These are phyloP conservation scores for Eptesicus fuscus DNA, from an alignment of 2,113 vertebrate genomes.

Conservation along the genomic window DNA sequence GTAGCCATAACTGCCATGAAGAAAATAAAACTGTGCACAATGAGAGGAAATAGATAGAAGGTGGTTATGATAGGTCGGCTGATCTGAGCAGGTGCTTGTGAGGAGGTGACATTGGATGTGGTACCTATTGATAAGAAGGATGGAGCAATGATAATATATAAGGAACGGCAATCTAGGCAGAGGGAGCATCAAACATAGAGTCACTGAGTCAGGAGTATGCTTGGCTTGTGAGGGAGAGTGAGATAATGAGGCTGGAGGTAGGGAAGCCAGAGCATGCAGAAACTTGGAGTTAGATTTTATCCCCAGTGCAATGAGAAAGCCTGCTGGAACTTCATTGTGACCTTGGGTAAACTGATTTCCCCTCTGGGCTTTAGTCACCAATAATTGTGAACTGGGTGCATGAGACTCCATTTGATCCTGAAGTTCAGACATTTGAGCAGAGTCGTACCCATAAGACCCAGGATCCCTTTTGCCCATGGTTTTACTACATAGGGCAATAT, in stretches of 20 bases:
- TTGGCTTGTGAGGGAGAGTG: background rate
- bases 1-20: too few relatives aligned
- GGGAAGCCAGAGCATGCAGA: accelerated
- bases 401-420: background rate
- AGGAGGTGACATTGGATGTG: background rate
- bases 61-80: background rate
- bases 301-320: background rate
- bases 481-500: background rate
- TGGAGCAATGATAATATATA: background rate
- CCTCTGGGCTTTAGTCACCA: background rate
- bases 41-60: too few relatives aligned
- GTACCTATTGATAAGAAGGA: background rate
- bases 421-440: background rate
- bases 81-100: background rate
- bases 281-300: background rate
- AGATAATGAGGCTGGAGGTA: background rate
- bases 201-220: background rate
- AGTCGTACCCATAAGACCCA: background rate
- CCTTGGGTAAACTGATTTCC: background rate
- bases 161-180: background rate
- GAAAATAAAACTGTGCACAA: accelerated
- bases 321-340: background rate
- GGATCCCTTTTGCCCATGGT: too few relatives aligned
- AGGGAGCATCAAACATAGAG: background rate
- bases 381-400: background rate